These are phyloP conservation scores for Phymanthus crucifer DNA, from an alignment of 92 coral and sea anemone genomes.

Conservation along the genomic window DNA sequence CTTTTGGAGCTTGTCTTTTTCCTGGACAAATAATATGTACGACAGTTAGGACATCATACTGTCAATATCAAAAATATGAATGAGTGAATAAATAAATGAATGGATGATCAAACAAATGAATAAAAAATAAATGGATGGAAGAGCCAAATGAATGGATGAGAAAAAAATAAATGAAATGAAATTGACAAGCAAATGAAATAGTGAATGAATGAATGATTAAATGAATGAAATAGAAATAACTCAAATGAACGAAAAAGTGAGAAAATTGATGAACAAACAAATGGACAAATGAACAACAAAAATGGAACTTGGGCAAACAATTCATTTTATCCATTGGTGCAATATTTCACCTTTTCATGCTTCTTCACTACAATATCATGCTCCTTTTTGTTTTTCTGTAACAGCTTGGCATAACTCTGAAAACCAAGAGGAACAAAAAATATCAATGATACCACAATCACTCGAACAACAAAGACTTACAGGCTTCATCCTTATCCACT, in stretches of 20 bases:
- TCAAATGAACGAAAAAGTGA: background rate
- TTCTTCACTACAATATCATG: conserved; percentile 75
- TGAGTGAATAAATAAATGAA: background rate
- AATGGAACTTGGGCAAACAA: background rate
- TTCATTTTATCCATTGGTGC: background rate
- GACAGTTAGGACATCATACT: background rate
- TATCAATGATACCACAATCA: background rate
- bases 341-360: conserved; percentile 75
- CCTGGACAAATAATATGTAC: conserved; percentile 46
- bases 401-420: conserved; percentile 65
- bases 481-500: too few species aligned
- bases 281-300: background rate
- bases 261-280: background rate
- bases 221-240: too few species aligned
- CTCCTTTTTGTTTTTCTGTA: conserved; percentile 81
- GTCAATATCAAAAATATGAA: background rate
- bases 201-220: too few species aligned
- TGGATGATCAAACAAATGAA: background rate
- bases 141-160: background rate
- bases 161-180: too few species aligned
- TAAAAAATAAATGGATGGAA: background rate
- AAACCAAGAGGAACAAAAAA: background rate
- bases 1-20: conserved; percentile 88
- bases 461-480: background rate
- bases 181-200: background rate